Conservation (phyloP, 2,113 vertebrate genomes). For the Phalacrocorax aristotelis region DNA sequence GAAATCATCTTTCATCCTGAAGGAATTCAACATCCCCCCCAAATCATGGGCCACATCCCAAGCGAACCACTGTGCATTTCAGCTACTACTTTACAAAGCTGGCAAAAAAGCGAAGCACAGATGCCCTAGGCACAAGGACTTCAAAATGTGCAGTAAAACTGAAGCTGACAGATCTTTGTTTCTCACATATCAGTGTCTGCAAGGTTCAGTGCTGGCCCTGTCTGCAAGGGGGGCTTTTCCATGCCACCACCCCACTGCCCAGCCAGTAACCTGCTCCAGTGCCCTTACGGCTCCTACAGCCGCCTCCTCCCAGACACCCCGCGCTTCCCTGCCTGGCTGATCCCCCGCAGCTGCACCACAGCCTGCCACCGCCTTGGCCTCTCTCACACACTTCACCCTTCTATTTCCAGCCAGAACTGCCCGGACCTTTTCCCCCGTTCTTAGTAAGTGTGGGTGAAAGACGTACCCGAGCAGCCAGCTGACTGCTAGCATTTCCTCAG, state of each 20-base stretch:
- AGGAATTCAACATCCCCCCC: background rate
- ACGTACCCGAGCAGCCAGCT: background rate
- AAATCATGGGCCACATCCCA: background rate
- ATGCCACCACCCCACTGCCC: background rate
- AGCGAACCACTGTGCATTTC: background rate
- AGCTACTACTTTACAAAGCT: background rate
- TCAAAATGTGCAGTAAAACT: rapidly evolving
- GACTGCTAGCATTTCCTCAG: background rate
- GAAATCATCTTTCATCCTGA: background rate
- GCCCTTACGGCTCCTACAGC: rapidly evolving
- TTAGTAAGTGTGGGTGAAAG: background rate
- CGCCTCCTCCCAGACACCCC: background rate
- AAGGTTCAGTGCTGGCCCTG: background rate
- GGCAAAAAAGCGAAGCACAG: rapidly evolving
- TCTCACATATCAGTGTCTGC: rapidly evolving
- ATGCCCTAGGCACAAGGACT: background rate
- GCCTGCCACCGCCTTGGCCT: background rate
- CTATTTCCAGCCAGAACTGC: background rate
- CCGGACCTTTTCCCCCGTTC: background rate
- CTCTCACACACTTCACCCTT: background rate
- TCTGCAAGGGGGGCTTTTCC: background rate
- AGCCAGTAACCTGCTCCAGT: background rate
- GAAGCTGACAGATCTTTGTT: background rate
- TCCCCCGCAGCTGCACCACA: background rate
- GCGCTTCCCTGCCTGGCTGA: rapidly evolving